Conservation (phyloP, 2,113 vertebrate species). For the Phaethon lepturus region DNA sequence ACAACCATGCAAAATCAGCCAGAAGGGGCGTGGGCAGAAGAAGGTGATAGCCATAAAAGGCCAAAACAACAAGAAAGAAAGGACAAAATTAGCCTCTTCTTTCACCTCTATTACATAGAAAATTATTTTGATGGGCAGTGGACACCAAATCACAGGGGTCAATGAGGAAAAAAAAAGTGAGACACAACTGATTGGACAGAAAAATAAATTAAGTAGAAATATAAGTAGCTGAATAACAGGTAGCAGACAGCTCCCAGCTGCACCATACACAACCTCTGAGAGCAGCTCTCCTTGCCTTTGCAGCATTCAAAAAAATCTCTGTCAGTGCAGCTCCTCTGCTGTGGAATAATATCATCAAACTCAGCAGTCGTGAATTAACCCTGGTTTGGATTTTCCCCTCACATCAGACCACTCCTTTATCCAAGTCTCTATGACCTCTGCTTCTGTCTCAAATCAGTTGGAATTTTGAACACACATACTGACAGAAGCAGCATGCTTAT, state of each 20-base stretch:
- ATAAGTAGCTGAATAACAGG: background rate
- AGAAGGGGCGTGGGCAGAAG: background rate
- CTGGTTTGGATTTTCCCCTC: background rate
- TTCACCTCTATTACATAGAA: background rate
- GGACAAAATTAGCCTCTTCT: background rate
- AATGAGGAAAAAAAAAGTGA: background rate
- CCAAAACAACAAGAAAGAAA: background rate
- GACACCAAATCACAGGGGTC: background rate
- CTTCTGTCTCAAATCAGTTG: background rate
- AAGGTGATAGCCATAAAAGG: background rate
- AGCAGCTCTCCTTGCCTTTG: background rate
- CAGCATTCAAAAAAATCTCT: background rate
- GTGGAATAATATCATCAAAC: background rate
- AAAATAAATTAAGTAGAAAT: background rate
- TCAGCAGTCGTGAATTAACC: background rate
- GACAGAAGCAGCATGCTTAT: background rate
- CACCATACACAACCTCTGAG: background rate
- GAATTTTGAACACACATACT: too few species aligned
- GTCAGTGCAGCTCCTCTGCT: background rate
- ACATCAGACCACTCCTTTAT: background rate
- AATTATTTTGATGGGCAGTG: background rate
- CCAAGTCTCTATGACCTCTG: background rate
- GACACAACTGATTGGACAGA: background rate
- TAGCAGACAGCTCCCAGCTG: background rate
- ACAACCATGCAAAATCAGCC: background rate